These are phyloP conservation scores for Fragum fragum DNA, from an alignment of 2,888 invertebrate species.

Conservation along the genomic window DNA sequence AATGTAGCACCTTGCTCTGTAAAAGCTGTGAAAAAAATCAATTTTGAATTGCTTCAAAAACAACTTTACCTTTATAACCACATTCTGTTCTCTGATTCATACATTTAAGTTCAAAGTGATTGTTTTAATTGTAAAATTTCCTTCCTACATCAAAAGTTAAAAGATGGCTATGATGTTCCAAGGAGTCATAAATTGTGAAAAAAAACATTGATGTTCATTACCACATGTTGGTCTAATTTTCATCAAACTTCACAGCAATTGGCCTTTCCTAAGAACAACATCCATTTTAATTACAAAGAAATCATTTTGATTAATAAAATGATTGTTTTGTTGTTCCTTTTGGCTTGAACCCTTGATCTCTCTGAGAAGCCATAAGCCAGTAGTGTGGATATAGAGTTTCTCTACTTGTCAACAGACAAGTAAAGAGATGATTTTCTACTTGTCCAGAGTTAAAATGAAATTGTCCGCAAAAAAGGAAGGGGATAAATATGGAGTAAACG, in stretches of 20 bases:
- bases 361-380: no score
- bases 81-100: slow-evolving; percentile 37
- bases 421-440: no score
- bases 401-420: no score
- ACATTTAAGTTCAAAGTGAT: slow-evolving; percentile 45
- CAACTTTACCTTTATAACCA: slow-evolving; percentile 7
- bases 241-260: slow-evolving; percentile 18
- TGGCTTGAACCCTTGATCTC: no score
- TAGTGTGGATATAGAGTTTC: no score
- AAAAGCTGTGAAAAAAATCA: no score
- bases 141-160: slow-evolving; percentile 46
- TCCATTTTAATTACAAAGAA: slow-evolving; percentile 7
- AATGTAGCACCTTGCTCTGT: no score
- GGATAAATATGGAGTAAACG: no score
- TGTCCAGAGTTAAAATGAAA: no score
- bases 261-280: slow-evolving; percentile 15
- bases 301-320: slow-evolving; percentile 1
- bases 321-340: background rate
- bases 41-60: no score
- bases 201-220: background rate
- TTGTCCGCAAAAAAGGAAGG: no score
- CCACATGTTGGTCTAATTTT: slow-evolving; percentile 14
- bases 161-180: slow-evolving; percentile 45
- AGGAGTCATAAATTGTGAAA: slow-evolving; percentile 38
- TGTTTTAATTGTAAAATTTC: slow-evolving; percentile 54